These are phyloP conservation scores for Acholoe squamosa DNA, from an alignment of 2,888 invertebrate species.

Conservation along the genomic window DNA sequence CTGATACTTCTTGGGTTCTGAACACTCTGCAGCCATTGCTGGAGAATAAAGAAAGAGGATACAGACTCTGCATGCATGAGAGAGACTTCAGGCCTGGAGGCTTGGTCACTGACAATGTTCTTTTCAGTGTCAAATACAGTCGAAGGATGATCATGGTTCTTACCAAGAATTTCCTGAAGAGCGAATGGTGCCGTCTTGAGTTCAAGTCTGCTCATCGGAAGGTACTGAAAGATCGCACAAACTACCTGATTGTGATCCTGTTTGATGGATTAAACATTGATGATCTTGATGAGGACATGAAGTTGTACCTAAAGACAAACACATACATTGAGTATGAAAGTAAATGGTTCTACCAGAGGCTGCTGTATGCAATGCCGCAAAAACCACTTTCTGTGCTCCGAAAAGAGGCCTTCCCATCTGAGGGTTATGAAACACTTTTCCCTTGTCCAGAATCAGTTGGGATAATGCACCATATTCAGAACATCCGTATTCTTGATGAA, in stretches of 20 bases:
- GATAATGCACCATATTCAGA: background rate
- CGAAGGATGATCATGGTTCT: conserved; percentile 53
- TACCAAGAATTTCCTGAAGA: conserved; percentile 53
- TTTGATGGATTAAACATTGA: conserved; percentile 23
- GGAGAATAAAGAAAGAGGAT: background rate
- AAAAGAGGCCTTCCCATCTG: background rate
- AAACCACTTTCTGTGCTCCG: conserved; percentile 16
- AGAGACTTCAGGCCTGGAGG: conserved; percentile 52
- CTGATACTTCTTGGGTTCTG: background rate
- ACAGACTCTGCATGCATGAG: conserved; percentile 48
- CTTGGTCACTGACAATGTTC: conserved; percentile 40
- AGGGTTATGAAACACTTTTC: background rate
- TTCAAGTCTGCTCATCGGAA: conserved; percentile 49
- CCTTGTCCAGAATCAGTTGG: conserved; percentile 13
- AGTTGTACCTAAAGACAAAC: conserved; percentile 57
- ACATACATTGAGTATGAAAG: conserved; percentile 44
- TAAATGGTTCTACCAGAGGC: conserved; percentile 51
- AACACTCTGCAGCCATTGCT: background rate
- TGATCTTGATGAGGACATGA: conserved; percentile 57
- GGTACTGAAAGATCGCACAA: conserved; percentile 38
- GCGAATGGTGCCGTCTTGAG: conserved; percentile 58
- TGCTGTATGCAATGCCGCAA: conserved; percentile 37
- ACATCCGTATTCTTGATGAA: background rate
- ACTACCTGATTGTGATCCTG: conserved; percentile 55
- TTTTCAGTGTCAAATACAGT: conserved; percentile 46